These are phyloP conservation scores for Callimorpha dominula DNA, from an alignment of 2,888 invertebrate genomes.

Conservation along the genomic window DNA sequence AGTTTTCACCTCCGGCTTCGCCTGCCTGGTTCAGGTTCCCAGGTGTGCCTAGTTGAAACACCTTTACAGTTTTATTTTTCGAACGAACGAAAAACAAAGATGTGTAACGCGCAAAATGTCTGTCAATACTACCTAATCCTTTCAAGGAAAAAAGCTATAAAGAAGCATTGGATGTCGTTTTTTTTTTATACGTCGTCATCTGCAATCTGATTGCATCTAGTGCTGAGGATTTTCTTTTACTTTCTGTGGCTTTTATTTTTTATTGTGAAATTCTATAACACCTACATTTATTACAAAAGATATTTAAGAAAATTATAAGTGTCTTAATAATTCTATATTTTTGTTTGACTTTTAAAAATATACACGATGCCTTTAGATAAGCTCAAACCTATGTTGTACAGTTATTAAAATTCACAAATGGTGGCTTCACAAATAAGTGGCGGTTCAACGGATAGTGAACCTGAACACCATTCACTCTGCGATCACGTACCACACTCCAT, in stretches of 20 bases:
- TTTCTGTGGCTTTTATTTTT: neutral
- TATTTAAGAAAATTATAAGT: neutral
- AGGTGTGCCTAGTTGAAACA: neutral
- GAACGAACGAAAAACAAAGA: no score
- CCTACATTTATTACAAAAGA: neutral
- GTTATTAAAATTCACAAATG: slow-evolving; percentile 46
- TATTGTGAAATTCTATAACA: neutral
- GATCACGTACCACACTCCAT: slow-evolving; percentile 49
- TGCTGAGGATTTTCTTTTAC: neutral
- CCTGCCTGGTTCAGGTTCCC: neutral
- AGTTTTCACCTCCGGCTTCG: neutral
- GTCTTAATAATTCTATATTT: neutral
- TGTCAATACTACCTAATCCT: no score
- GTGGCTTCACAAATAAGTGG: slow-evolving; percentile 35
- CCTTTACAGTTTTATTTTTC: neutral
- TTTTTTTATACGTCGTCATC: neutral
- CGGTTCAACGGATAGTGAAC: slow-evolving; percentile 38
- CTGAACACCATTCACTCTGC: slow-evolving; percentile 37
- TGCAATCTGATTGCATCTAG: neutral
- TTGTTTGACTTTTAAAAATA: neutral
- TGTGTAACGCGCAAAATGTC: no score
- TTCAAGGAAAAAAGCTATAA: no score
- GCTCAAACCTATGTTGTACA: slow-evolving; percentile 15
- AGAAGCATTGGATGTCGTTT: no score
- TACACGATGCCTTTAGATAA: neutral